These are phyloP conservation scores for Bombylius discolor DNA, from an alignment of 2,888 invertebrate species.

Conservation along the genomic window DNA sequence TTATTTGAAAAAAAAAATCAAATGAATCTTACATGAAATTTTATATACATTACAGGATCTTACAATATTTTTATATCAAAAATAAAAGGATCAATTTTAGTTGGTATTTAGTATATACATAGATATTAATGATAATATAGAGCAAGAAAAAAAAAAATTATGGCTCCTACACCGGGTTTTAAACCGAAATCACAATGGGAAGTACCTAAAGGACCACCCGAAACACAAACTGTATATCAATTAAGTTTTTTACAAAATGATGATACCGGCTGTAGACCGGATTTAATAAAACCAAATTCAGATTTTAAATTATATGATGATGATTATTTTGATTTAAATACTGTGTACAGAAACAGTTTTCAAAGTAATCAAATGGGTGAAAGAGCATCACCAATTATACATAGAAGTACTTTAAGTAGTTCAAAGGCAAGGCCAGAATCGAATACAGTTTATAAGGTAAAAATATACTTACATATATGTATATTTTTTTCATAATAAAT, in stretches of 20 bases:
- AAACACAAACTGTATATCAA: slow-evolving; percentile 38
- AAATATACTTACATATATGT: background rate
- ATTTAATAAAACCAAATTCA: background rate
- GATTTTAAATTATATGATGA: background rate
- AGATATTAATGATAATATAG: too few species aligned
- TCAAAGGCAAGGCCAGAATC: slow-evolving; percentile 20
- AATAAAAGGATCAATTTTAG: too few species aligned
- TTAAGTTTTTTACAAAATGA: slow-evolving; percentile 42
- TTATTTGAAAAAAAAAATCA: too few species aligned
- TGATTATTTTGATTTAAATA: slow-evolving; percentile 19
- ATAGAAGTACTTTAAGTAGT: background rate
- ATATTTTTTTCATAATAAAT: too few species aligned
- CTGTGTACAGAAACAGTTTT: slow-evolving; percentile 33
- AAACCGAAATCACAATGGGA: slow-evolving; percentile 15
- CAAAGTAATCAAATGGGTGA: background rate
- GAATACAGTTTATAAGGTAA: slow-evolving; percentile 29
- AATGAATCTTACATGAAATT: too few species aligned
- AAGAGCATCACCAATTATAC: background rate
- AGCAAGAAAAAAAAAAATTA: background rate
- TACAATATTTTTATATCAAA: too few species aligned
- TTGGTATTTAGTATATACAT: too few species aligned
- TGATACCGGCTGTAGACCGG: slow-evolving; percentile 9
- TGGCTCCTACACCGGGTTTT: background rate
- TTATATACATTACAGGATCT: too few species aligned
- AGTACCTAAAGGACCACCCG: slow-evolving; percentile 25